A percentile compares a stretch with the other conserved stretches of the same genome.
These are phyloP conservation scores for Dusona sp. DNA, from an alignment of 2,888 invertebrate species.

Conservation along the genomic window DNA sequence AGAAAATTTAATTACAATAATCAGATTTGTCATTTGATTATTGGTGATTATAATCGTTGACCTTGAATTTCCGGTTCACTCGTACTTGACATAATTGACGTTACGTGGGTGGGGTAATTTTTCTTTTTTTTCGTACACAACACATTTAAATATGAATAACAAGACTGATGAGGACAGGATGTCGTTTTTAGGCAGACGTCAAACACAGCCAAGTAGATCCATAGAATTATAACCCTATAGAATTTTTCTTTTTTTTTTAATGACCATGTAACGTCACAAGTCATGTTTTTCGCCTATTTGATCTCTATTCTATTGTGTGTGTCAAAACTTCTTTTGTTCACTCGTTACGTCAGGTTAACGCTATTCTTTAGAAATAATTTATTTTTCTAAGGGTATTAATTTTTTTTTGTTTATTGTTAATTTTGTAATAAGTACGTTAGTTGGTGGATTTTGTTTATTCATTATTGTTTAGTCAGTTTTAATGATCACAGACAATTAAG, in stretches of 20 bases:
- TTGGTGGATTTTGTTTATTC: too few species aligned
- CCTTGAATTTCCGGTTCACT: conserved; percentile 3
- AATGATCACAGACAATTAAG: too few species aligned
- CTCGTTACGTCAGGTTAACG: neutral
- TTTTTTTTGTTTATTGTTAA: neutral
- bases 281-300: conserved; percentile 8
- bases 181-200: conserved; percentile 8
- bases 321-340: neutral
- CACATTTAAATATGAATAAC: conserved; percentile 19
- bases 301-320: neutral
- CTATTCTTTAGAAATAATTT: neutral
- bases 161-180: conserved; percentile 5
- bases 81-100: neutral
- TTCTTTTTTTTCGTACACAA: neutral
- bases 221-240: conserved; percentile 7
- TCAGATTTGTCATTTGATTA: neutral
- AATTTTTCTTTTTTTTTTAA: conserved; percentile 7
- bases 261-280: neutral
- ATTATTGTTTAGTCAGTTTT: too few species aligned
- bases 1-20: neutral
- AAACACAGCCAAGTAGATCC: conserved; percentile 8
- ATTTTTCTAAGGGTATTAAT: neutral
- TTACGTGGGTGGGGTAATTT: neutral
- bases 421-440: too few species aligned
- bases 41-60: neutral